phyloP scores from a whole-genome alignment of 2,888 invertebrate species.

The Phortica magna region DNA sequence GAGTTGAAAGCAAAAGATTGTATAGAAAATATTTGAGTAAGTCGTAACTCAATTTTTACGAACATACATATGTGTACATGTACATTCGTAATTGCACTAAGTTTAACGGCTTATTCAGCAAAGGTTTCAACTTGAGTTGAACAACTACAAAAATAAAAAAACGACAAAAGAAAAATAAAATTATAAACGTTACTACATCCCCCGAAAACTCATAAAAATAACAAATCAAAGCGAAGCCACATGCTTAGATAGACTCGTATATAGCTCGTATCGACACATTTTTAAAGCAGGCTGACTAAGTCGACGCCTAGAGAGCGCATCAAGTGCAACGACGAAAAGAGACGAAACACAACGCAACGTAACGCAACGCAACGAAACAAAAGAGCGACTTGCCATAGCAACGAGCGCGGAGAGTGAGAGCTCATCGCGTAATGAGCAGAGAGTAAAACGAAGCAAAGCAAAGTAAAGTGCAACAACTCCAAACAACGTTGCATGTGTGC shows the following conservation, averaged over 20 bases:
- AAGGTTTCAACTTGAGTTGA: background rate
- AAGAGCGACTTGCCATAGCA: conserved; percentile 9
- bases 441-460: background rate
- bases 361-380: background rate
- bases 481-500: background rate
- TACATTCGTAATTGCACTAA: background rate
- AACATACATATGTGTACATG: conserved; percentile 15
- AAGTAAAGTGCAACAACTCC: background rate
- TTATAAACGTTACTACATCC: background rate
- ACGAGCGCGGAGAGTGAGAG: background rate
- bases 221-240: conserved; percentile 53
- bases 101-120: background rate
- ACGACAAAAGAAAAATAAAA: background rate
- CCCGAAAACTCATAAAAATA: conserved; percentile 39
- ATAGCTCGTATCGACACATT: conserved; percentile 89
- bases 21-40: conserved; percentile 37
- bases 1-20: conserved; percentile 37
- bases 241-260: conserved; percentile 89
- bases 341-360: conserved; percentile 10
- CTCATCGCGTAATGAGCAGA: background rate
- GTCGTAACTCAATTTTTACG: conserved; percentile 35
- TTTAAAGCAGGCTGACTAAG: conserved; percentile 94
- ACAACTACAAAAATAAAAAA: background rate
- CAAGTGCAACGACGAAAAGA: conserved; percentile 35
- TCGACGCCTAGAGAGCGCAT: conserved; percentile 49